A percentile compares a stretch with the other conserved stretches of the same genome.
phyloP scores from a whole-genome alignment of 2,888 invertebrate genomes.

The Frankliniella fusca region DNA sequence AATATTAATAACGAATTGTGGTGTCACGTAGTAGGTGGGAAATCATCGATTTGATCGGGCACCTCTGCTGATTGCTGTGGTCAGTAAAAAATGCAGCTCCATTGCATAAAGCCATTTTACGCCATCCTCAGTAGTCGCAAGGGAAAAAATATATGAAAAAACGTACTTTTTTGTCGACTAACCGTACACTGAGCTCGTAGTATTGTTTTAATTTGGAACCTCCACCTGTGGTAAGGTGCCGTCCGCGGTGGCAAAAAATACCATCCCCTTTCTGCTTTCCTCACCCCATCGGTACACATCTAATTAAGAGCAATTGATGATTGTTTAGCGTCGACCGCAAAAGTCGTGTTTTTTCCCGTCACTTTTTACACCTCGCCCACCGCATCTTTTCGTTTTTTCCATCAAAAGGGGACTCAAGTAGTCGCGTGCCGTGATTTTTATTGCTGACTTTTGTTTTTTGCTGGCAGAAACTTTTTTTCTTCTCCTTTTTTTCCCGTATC shows the following conservation, averaged over 20 bases:
- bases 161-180: not conserved
- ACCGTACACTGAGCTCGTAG: no score
- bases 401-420: not conserved
- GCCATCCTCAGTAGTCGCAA: not conserved
- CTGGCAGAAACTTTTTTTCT: not conserved
- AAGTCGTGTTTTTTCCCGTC: not conserved
- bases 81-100: not conserved
- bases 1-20: no score
- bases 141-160: not conserved
- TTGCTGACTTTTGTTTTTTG: not conserved
- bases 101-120: not conserved
- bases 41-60: no score
- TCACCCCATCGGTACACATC: not conserved
- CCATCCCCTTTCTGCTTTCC: not conserved
- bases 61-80: no score
- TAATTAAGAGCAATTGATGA: conserved; percentile 10
- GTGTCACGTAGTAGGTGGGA: no score
- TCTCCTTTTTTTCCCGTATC: not conserved
- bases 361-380: not conserved
- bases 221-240: not conserved
- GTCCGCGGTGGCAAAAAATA: not conserved
- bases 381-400: not conserved
- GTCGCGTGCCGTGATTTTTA: conserved; percentile 8
- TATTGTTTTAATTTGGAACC: not conserved
- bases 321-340: not conserved